Evolutionary conservation across 2,797 vertebrate species (phyloP).

Genomic region (Karalla daura): DNA sequence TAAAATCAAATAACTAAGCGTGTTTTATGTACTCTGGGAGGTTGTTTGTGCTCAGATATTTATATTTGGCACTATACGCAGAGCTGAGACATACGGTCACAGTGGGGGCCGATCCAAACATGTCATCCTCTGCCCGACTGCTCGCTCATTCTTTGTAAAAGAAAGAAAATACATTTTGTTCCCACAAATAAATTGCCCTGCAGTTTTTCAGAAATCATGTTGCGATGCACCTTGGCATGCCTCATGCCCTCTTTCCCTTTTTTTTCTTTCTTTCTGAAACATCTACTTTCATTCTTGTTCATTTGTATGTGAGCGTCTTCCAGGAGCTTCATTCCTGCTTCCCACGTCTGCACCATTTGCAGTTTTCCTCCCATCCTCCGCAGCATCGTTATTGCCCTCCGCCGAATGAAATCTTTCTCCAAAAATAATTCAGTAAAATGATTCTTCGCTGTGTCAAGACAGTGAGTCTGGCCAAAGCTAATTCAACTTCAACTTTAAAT

Average conservation of each 20-base stretch:
- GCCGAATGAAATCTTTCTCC: conserved; percentile 63
- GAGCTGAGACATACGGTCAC: conserved; percentile 40
- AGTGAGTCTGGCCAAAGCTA: conserved; percentile 76
- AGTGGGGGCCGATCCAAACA: conserved; percentile 11
- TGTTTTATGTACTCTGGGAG: conserved; percentile 39
- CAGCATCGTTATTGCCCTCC: conserved; percentile 46
- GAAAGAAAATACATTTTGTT: conserved; percentile 6
- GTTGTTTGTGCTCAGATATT: conserved; percentile 45
- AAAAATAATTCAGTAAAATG: conserved; percentile 68
- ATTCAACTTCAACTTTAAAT: conserved; percentile 68
- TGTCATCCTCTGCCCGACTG: conserved; percentile 13
- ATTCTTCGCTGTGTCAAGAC: conserved; percentile 73
- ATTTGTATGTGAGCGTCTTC: conserved; percentile 16
- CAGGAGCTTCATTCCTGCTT: conserved; percentile 27
- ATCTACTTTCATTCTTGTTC: conserved; percentile 13
- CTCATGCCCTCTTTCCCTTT: not conserved
- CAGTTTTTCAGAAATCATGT: conserved; percentile 25
- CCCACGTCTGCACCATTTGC: conserved; percentile 7
- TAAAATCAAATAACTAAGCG: conserved; percentile 49
- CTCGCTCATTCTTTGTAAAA: conserved; percentile 4
- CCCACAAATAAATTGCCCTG: conserved; percentile 12
- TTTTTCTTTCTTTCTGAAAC: no score
- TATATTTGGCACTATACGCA: conserved; percentile 28
- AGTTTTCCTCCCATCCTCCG: conserved; percentile 7
- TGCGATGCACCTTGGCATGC: conserved; percentile 34